Percentiles rank a stretch among this genome's conserved stretches.
These are phyloP conservation scores for Ophiothrix spiculata DNA, from an alignment of 35 echinoderm and acorn worm species.

Conservation along the genomic window DNA sequence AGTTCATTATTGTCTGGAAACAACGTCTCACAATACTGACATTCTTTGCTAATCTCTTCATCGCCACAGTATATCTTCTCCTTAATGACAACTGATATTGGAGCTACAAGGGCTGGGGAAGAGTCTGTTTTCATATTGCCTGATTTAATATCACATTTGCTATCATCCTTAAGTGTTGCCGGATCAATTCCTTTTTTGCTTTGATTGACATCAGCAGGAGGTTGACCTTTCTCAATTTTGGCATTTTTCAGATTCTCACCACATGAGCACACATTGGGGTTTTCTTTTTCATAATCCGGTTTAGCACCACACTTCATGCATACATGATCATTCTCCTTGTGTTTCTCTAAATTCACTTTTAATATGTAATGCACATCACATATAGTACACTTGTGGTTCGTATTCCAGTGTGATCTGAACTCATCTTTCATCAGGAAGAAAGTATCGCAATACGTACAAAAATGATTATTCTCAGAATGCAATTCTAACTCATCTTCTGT, in stretches of 20 bases:
- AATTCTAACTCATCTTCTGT: not conserved
- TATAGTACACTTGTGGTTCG: not conserved
- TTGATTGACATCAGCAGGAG: not conserved
- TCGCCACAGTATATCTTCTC: not conserved
- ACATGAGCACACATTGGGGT: not conserved
- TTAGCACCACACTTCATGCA: not conserved
- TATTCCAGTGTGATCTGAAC: not conserved
- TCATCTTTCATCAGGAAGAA: conserved; percentile 7
- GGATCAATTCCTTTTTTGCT: not conserved
- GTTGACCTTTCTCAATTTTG: not conserved
- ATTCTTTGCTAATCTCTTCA: not conserved
- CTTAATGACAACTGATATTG: not conserved
- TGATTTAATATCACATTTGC: not conserved
- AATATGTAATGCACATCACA: not conserved
- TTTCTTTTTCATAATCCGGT: not conserved
- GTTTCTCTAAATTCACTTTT: not conserved
- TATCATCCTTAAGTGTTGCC: not conserved
- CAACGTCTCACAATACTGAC: not conserved
- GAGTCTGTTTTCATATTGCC: not conserved
- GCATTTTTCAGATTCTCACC: not conserved
- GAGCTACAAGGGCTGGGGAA: not conserved
- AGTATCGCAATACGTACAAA: not conserved
- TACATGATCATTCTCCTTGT: not conserved
- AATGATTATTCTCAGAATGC: not conserved
- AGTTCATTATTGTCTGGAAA: not conserved